phyloP scores from a whole-genome alignment of 1,140 invertebrate species.

The Lineus longissimus region DNA sequence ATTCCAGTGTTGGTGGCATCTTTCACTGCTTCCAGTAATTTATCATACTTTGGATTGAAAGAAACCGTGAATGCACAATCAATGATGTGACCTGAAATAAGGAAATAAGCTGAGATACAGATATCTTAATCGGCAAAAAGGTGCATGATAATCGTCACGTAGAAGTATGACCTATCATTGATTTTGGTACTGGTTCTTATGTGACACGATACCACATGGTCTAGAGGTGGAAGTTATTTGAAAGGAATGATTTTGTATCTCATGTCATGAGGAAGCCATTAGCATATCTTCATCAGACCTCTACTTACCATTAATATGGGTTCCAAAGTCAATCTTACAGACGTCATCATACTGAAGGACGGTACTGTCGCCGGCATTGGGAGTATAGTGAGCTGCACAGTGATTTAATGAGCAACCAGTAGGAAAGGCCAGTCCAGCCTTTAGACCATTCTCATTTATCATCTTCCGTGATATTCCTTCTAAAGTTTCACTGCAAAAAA shows the following conservation, averaged over 20 bases:
- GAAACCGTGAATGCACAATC: slow-evolving; percentile 98
- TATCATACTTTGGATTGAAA: slow-evolving; percentile 96
- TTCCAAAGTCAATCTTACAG: slow-evolving; percentile 99
- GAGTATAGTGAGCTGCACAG: slow-evolving; percentile 99
- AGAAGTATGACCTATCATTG: too few species aligned
- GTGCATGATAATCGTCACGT: too few species aligned
- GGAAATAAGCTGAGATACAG: slow-evolving; percentile 12
- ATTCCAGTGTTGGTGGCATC: slow-evolving; percentile 98
- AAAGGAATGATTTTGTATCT: too few species aligned
- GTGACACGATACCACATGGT: too few species aligned
- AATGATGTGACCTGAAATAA: slow-evolving; percentile 77
- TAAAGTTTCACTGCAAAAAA: slow-evolving; percentile 71
- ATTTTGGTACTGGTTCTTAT: too few species aligned
- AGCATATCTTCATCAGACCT: too few species aligned
- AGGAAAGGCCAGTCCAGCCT: slow-evolving; percentile 96
- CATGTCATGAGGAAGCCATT: too few species aligned
- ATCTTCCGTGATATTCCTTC: slow-evolving; percentile 86
- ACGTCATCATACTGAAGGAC: slow-evolving; percentile 95
- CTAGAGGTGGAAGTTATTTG: too few species aligned
- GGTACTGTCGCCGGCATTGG: slow-evolving; percentile 95
- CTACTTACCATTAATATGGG: slow-evolving; percentile 92
- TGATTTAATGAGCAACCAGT: slow-evolving; percentile 98
- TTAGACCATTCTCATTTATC: slow-evolving; percentile 91
- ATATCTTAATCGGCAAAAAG: slow-evolving; percentile 5
- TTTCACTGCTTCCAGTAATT: slow-evolving; percentile 88